Evolutionary conservation across 2,113 vertebrate species (phyloP).

Genomic region (Aspiorhynchus laticeps): DNA sequence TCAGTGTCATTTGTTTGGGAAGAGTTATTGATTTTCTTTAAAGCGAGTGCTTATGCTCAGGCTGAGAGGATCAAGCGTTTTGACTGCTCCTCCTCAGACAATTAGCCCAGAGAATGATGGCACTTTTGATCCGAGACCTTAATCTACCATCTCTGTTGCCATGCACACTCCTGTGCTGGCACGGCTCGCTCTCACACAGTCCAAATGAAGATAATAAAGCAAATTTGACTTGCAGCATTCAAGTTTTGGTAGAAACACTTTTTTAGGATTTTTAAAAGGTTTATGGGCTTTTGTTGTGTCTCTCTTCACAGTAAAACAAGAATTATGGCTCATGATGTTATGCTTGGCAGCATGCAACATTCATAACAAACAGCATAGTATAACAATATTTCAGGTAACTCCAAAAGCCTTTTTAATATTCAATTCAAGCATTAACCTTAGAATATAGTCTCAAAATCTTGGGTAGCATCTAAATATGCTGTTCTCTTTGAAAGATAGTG

Average conservation of each 20-base stretch:
- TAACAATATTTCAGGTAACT: slow-evolving; percentile 1
- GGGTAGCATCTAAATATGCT: neutral
- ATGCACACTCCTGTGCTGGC: neutral
- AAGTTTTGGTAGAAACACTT: neutral
- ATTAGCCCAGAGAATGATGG: slow-evolving; percentile 45
- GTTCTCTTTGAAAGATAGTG: too few relatives aligned
- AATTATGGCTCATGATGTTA: slow-evolving; percentile 13
- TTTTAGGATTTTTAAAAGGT: neutral
- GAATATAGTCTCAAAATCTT: neutral
- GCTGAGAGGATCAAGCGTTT: slow-evolving; percentile 50
- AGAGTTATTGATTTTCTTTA: slow-evolving; percentile 59
- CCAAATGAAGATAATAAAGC: neutral
- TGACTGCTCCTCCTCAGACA: slow-evolving; percentile 47
- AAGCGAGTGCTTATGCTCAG: slow-evolving; percentile 52
- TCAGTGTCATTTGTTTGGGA: slow-evolving; percentile 56
- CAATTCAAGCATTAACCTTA: neutral
- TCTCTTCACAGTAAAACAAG: neutral
- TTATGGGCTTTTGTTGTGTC: neutral
- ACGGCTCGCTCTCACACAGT: neutral
- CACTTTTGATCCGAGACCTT: slow-evolving; percentile 44
- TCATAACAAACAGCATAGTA: neutral
- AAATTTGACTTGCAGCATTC: neutral
- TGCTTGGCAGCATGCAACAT: slow-evolving; percentile 6
- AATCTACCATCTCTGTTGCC: slow-evolving; percentile 15
- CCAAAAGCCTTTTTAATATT: neutral